These are phyloP conservation scores for Oegoconia quadripuncta DNA, from an alignment of 2,888 invertebrate genomes.

Conservation along the genomic window DNA sequence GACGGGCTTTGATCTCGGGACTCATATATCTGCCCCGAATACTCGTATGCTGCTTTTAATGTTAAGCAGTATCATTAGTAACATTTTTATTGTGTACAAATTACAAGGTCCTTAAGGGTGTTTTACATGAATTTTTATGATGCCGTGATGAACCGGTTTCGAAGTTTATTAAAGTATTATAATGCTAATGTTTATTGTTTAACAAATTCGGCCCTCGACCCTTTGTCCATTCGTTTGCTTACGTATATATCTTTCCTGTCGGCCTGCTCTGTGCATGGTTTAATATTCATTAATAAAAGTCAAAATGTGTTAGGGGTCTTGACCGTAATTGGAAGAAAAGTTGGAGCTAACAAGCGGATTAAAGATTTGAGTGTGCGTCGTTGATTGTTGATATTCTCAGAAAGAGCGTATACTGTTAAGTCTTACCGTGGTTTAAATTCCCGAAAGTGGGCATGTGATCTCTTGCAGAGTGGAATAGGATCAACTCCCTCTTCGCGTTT, in stretches of 20 bases:
- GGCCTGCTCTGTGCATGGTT: constrained; percentile 43
- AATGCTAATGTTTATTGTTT: constrained; percentile 54
- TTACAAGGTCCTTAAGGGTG: constrained; percentile 18
- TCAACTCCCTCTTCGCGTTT: not conserved
- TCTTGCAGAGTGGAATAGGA: too few species aligned
- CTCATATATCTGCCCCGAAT: not conserved
- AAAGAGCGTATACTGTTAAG: not conserved
- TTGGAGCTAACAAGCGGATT: constrained; percentile 17
- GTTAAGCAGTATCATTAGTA: constrained; percentile 22
- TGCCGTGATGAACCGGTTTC: constrained; percentile 34
- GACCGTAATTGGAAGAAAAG: constrained; percentile 15
- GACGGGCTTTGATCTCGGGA: constrained; percentile 41
- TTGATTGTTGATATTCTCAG: not conserved
- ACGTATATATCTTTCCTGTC: constrained; percentile 34
- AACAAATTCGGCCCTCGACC: constrained; percentile 36
- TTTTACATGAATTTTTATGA: constrained; percentile 33
- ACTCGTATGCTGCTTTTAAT: constrained; percentile 9
- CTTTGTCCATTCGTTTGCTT: constrained; percentile 33
- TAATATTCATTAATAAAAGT: constrained; percentile 52
- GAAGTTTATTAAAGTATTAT: constrained; percentile 30
- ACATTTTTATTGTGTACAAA: constrained; percentile 30
- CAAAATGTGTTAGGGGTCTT: constrained; percentile 26
- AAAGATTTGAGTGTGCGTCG: constrained; percentile 11
- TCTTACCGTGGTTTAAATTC: too few species aligned
- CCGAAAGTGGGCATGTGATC: too few species aligned